These are phyloP conservation scores for Malaclemys terrapin DNA, from an alignment of 2,113 vertebrate species.

Conservation along the genomic window DNA sequence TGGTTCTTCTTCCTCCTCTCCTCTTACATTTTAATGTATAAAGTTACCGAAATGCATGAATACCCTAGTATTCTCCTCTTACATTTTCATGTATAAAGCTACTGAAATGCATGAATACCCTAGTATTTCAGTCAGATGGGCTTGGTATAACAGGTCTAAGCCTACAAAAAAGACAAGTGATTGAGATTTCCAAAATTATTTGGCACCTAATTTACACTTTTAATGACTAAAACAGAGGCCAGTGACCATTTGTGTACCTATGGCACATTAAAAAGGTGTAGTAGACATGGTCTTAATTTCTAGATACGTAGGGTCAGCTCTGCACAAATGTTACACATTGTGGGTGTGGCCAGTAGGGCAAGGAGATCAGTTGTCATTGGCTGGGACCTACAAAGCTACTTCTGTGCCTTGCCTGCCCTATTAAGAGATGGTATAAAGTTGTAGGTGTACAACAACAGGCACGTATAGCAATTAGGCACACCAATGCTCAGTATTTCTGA, in stretches of 20 bases:
- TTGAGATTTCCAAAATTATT: background rate
- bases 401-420: background rate
- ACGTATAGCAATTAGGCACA: background rate
- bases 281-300: background rate
- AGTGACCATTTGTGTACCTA: background rate
- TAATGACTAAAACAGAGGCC: background rate
- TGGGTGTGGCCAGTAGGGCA: background rate
- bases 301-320: background rate
- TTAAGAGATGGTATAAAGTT: background rate
- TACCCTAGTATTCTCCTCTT: background rate
- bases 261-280: background rate
- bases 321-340: background rate
- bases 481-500: background rate
- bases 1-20: background rate
- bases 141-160: background rate
- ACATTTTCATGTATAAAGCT: background rate
- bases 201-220: background rate
- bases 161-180: background rate
- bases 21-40: background rate
- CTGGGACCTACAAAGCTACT: background rate
- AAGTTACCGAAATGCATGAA: background rate
- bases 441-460: background rate
- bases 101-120: background rate
- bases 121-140: background rate
- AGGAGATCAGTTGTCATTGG: background rate